phyloP scores from a whole-genome alignment of 2,797 vertebrate genomes.

The Nannoperca obscura region DNA sequence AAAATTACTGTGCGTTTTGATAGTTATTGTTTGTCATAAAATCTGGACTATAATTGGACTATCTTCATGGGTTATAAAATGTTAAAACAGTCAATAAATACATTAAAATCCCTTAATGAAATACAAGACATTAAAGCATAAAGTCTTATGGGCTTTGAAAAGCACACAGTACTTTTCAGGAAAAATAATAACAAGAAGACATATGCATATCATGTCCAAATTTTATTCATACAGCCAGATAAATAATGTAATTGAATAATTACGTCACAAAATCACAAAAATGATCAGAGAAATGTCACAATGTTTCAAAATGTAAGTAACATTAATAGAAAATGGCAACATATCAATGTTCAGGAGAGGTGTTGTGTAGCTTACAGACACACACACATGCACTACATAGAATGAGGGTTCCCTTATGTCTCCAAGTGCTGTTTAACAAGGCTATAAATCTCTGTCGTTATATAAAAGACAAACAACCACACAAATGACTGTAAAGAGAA shows the following conservation, averaged over 20 bases:
- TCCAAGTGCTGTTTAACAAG: slow-evolving; percentile 53
- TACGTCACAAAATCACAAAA: neutral
- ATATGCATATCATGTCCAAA: neutral
- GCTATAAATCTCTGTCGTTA: slow-evolving; percentile 54
- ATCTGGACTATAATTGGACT: neutral
- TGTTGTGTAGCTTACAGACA: neutral
- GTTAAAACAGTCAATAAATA: neutral
- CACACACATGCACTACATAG: neutral
- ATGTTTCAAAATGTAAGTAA: neutral
- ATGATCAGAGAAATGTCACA: neutral
- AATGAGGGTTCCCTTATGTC: slow-evolving; percentile 21
- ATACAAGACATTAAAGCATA: neutral
- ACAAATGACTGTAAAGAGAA: slow-evolving; percentile 16
- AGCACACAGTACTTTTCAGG: neutral
- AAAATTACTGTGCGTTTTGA: neutral
- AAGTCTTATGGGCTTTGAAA: neutral
- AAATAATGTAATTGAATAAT: neutral
- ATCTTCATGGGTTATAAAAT: neutral
- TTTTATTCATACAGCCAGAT: neutral
- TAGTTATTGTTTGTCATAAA: neutral
- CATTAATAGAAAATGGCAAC: neutral
- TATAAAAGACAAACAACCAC: slow-evolving; percentile 50
- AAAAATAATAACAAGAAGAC: neutral
- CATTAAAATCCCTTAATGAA: neutral
- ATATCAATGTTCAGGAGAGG: neutral